phyloP scores from a whole-genome alignment of 2,797 vertebrate genomes.

The Sebastes glaucus region DNA sequence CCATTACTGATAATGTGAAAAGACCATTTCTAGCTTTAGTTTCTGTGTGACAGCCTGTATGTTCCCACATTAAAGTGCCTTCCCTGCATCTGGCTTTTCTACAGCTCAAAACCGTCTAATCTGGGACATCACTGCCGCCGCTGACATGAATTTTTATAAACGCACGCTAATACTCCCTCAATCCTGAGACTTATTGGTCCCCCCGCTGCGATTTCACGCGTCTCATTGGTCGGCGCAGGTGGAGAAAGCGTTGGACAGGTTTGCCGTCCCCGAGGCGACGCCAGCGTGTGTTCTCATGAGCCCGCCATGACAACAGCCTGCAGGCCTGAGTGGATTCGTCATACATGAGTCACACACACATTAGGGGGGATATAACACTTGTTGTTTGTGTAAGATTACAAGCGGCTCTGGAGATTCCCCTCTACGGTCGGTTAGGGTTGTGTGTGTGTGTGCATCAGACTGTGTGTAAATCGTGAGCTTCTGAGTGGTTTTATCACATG shows the following conservation, averaged over 20 bases:
- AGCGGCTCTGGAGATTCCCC: conserved; percentile 48
- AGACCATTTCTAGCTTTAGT: conserved; percentile 3
- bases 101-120: conserved; percentile 56
- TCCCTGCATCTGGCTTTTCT: conserved; percentile 50
- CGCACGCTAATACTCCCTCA: conserved; percentile 45
- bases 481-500: conserved; percentile 31
- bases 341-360: conserved; percentile 67
- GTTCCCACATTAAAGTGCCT: conserved; percentile 16
- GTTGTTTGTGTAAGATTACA: conserved; percentile 61
- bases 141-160: conserved; percentile 61
- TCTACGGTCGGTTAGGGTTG: conserved; percentile 26
- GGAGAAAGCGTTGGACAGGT: conserved; percentile 44
- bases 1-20: not conserved
- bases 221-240: conserved; percentile 42
- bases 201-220: not conserved
- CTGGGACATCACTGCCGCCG: conserved; percentile 47
- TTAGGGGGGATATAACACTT: conserved; percentile 47
- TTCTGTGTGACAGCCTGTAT: conserved; percentile 16
- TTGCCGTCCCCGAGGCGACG: conserved; percentile 36
- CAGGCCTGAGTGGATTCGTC: conserved; percentile 47
- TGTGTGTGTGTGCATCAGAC: not conserved
- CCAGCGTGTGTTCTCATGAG: conserved; percentile 52
- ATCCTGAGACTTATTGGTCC: conserved; percentile 49
- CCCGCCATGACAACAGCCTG: conserved; percentile 48
- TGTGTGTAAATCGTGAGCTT: conserved; percentile 30